phyloP scores from a whole-genome alignment of 30 jellyfish, hydroid and myxozoan species.

The Aurelia sp. region DNA sequence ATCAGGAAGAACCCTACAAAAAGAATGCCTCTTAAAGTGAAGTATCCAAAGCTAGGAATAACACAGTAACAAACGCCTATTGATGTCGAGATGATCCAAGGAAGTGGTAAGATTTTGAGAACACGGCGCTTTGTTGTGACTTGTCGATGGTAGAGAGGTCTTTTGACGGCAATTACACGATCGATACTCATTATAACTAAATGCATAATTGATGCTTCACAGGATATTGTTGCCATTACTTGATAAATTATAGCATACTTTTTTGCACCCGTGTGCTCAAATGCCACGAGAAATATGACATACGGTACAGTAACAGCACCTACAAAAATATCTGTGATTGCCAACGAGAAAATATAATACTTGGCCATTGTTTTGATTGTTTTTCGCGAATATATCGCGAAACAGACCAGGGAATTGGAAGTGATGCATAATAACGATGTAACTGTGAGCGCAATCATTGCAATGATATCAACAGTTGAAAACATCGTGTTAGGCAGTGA shows the following conservation, averaged over 20 bases:
- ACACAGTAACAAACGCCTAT: not conserved
- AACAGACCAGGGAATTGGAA: conserved; percentile 23
- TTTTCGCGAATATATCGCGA: not conserved
- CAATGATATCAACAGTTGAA: not conserved
- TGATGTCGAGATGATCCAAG: not conserved
- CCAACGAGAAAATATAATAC: conserved; percentile 21
- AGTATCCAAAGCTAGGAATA: not conserved
- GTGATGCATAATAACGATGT: not conserved
- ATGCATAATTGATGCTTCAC: not conserved
- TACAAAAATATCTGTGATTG: conserved; percentile 13
- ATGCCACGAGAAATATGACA: not conserved
- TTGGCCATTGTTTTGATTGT: not conserved
- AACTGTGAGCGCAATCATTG: not conserved
- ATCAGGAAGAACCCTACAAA: not conserved
- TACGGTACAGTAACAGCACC: conserved; percentile 23
- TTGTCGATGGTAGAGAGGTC: not conserved
- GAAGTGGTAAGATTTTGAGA: not conserved
- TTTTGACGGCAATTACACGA: not conserved
- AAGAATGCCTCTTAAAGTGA: not conserved
- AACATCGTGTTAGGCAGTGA: not conserved
- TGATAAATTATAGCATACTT: too few relatives aligned
- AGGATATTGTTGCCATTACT: not conserved
- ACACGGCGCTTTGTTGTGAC: not conserved
- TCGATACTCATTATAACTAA: not conserved
- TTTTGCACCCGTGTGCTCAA: not conserved